These are phyloP conservation scores for Lithophane socia DNA, from an alignment of 2,888 invertebrate genomes.

Conservation along the genomic window DNA sequence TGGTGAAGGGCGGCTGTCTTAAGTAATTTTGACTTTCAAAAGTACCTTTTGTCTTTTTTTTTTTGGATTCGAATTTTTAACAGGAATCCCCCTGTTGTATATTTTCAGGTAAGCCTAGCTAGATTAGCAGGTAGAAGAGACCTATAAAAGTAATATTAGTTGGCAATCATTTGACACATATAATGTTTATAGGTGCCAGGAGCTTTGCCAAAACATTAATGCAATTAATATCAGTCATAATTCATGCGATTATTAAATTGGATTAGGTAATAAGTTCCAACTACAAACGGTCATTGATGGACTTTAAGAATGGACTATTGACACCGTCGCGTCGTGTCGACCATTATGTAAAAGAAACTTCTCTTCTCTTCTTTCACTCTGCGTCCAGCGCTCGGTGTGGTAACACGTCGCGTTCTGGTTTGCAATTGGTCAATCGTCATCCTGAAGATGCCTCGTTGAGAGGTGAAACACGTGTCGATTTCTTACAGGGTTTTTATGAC, in stretches of 20 bases:
- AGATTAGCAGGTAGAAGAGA: background rate
- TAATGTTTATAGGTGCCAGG: slow-evolving; percentile 1
- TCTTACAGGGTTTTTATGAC: too few relatives aligned
- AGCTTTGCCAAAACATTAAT: slow-evolving; percentile 26
- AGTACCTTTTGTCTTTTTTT: background rate
- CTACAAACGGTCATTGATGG: slow-evolving; percentile 19
- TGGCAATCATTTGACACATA: slow-evolving; percentile 16
- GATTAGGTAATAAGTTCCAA: background rate
- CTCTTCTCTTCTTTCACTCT: too few relatives aligned
- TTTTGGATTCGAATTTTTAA: background rate
- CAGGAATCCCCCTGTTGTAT: background rate
- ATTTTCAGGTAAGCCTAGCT: background rate
- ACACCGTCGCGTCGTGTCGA: background rate
- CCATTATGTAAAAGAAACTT: background rate
- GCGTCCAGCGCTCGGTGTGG: too few relatives aligned
- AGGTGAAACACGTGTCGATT: too few relatives aligned
- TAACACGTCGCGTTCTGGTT: too few relatives aligned
- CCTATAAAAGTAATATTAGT: slow-evolving; percentile 17
- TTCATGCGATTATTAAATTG: slow-evolving; percentile 20
- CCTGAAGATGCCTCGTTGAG: too few relatives aligned
- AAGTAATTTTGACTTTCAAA: background rate
- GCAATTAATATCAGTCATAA: slow-evolving; percentile 27
- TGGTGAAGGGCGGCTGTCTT: too few relatives aligned
- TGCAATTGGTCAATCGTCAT: too few relatives aligned
- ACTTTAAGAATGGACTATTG: slow-evolving; percentile 14